Conservation (phyloP, 2,888 invertebrate genomes). For the Hypsopygia costalis region DNA sequence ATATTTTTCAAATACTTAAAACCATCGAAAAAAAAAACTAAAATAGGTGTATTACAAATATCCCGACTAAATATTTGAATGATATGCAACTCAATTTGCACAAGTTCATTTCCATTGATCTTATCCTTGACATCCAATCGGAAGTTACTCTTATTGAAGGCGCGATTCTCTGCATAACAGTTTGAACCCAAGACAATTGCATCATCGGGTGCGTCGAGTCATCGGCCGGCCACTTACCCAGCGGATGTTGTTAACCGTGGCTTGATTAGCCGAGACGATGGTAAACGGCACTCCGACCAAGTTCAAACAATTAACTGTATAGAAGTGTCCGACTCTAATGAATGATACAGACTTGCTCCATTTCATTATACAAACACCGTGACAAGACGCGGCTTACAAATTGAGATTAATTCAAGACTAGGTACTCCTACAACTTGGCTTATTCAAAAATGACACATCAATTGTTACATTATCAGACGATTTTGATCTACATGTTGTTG, state of each 20-base stretch:
- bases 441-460: constrained; percentile 9
- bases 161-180: constrained; percentile 47
- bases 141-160: constrained; percentile 60
- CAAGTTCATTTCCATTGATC: constrained; percentile 48
- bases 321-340: constrained; percentile 79
- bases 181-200: constrained; percentile 59
- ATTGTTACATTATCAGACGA: neutral
- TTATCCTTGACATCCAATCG: constrained; percentile 73
- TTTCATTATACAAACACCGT: constrained; percentile 76
- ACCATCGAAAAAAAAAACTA: no score
- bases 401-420: constrained; percentile 73
- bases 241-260: constrained; percentile 76
- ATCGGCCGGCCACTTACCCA: constrained; percentile 67
- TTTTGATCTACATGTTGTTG: constrained; percentile 1
- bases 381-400: constrained; percentile 71
- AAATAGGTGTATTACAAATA: no score
- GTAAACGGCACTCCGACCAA: constrained; percentile 71
- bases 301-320: constrained; percentile 80
- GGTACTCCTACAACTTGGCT: constrained; percentile 32
- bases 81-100: constrained; percentile 21
- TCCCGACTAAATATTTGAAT: no score
- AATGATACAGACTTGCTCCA: constrained; percentile 72
- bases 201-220: constrained; percentile 65
- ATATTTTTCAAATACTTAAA: no score
- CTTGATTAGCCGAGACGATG: constrained; percentile 76